Evolutionary conservation across 2,888 invertebrate species (phyloP).

Genomic region (Diplazon laetatorius): DNA sequence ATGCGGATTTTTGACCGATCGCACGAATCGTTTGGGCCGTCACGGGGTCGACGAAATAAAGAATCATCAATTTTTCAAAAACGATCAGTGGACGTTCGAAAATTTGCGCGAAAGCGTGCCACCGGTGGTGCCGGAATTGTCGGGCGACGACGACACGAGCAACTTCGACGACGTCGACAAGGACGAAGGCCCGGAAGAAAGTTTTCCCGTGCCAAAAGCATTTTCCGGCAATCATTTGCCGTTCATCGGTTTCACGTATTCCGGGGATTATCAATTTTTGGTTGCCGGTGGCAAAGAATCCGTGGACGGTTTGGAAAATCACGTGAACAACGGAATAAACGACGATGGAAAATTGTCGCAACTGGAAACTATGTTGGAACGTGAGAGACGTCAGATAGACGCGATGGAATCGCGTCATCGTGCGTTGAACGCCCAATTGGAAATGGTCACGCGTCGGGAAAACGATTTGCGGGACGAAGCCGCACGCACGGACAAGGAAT

Average conservation of each 20-base stretch:
- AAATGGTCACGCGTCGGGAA: slow-evolving; percentile 90
- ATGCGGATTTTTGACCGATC: slow-evolving; percentile 96
- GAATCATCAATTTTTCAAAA: slow-evolving; percentile 96
- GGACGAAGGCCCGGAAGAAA: slow-evolving; percentile 95
- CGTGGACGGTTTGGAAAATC: slow-evolving; percentile 84
- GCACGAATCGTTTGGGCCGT: slow-evolving; percentile 93
- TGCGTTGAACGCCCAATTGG: slow-evolving; percentile 89
- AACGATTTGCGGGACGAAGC: slow-evolving; percentile 90
- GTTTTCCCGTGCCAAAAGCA: slow-evolving; percentile 97
- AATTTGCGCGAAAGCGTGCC: slow-evolving; percentile 97
- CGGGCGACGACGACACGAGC: slow-evolving; percentile 98
- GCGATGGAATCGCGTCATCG: slow-evolving; percentile 90
- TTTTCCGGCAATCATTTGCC: slow-evolving; percentile 99
- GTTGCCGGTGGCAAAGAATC: slow-evolving; percentile 82
- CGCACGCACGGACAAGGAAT: slow-evolving; percentile 92
- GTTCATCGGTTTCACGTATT: slow-evolving; percentile 99
- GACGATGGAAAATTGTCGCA: slow-evolving; percentile 84
- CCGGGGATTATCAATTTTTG: slow-evolving; percentile 93
- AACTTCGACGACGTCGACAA: slow-evolving; percentile 99
- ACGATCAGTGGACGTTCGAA: slow-evolving; percentile 99
- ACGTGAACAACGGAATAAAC: slow-evolving; percentile 84
- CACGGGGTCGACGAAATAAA: slow-evolving; percentile 98
- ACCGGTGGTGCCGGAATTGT: slow-evolving; percentile 97
- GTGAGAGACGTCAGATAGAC: slow-evolving; percentile 89
- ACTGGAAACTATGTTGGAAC: slow-evolving; percentile 89